phyloP scores from a whole-genome alignment of 2,113 vertebrate genomes.

The Syngnathus floridae region DNA sequence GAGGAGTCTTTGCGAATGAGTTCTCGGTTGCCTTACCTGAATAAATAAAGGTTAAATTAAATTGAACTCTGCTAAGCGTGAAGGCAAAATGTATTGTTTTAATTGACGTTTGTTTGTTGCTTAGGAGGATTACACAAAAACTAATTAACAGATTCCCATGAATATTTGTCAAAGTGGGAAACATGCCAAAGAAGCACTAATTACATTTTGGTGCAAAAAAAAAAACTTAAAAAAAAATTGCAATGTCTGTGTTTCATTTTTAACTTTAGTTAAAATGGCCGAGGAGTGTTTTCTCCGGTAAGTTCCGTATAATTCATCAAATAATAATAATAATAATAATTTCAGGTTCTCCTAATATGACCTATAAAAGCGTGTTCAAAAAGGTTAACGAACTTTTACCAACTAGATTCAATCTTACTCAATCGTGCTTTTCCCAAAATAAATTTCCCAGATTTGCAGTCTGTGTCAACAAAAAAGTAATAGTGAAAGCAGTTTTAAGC shows the following conservation, averaged over 20 bases:
- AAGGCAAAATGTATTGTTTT: not conserved
- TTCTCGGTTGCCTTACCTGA: not conserved
- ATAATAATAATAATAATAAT: too few relatives aligned
- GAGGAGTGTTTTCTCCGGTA: not conserved
- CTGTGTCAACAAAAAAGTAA: not conserved
- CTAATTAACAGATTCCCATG: not conserved
- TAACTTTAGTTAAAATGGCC: not conserved
- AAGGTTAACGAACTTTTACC: too few relatives aligned
- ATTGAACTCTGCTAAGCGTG: not conserved
- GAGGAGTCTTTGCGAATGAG: not conserved
- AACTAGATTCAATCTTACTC: not conserved
- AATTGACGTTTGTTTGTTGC: not conserved
- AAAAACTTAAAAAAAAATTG: not conserved
- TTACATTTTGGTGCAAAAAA: not conserved
- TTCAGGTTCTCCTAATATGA: too few relatives aligned
- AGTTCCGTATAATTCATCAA: not conserved
- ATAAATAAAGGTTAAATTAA: not conserved
- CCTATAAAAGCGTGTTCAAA: too few relatives aligned
- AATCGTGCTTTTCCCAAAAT: conserved; percentile 16
- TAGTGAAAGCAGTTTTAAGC: conserved; percentile 26
- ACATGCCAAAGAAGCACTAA: not conserved
- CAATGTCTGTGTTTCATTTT: not conserved
- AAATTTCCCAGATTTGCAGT: conserved; percentile 25
- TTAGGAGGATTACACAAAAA: not conserved
- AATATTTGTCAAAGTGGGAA: not conserved